Evolutionary conservation across 2,797 vertebrate genomes (phyloP).

Genomic region (Esox lucius): DNA sequence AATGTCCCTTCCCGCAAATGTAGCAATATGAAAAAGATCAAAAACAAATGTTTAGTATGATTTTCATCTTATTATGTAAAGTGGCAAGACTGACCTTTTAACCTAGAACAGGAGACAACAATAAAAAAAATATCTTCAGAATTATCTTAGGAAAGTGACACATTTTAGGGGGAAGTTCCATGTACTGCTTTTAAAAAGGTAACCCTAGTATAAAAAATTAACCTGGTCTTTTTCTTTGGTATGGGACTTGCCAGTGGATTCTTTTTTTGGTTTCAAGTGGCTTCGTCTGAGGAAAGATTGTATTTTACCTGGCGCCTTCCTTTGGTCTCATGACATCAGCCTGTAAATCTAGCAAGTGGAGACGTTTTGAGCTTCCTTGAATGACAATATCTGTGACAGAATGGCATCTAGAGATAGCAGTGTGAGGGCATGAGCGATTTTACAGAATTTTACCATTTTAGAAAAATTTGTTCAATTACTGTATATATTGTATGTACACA

Average conservation of each 20-base stretch:
- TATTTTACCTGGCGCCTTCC: not conserved
- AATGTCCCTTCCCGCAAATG: not conserved
- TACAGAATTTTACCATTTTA: not conserved
- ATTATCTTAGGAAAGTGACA: not conserved
- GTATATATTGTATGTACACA: too few relatives aligned
- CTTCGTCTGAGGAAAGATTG: not conserved
- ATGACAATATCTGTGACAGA: not conserved
- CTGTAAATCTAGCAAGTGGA: not conserved
- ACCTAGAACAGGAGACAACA: not conserved
- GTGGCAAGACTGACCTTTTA: too few relatives aligned
- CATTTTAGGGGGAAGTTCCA: not conserved
- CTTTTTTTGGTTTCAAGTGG: not conserved
- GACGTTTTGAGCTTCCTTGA: not conserved
- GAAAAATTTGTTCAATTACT: too few relatives aligned
- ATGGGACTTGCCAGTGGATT: not conserved
- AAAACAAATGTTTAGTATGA: not conserved
- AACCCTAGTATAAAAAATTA: not conserved
- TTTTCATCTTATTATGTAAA: not conserved
- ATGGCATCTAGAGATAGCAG: not conserved
- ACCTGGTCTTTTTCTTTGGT: too few relatives aligned
- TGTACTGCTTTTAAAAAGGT: not conserved
- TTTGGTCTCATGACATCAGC: slow-evolving; percentile 1
- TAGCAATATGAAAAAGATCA: not conserved
- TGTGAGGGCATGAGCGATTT: not conserved
- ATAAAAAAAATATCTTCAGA: not conserved